These are phyloP conservation scores for Hemicrepidius hirtus DNA, from an alignment of 2,888 invertebrate genomes.

Conservation along the genomic window DNA sequence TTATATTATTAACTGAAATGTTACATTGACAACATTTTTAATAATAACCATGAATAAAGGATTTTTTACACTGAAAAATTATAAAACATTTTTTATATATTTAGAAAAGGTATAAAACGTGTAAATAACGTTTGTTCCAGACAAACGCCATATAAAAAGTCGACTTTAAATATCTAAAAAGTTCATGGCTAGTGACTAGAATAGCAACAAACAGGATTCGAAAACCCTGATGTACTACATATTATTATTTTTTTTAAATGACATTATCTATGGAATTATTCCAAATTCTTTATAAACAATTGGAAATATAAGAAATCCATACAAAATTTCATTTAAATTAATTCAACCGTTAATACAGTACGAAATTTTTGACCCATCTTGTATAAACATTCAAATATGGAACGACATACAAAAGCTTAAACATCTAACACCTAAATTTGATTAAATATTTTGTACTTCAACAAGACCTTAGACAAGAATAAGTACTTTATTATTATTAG, in stretches of 20 bases:
- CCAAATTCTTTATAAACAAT: too few relatives aligned
- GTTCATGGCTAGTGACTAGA: conserved; percentile 37
- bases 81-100: conserved; percentile 28
- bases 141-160: conserved; percentile 56
- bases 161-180: conserved; percentile 11
- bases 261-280: too few relatives aligned
- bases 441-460: not conserved
- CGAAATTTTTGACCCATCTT: too few relatives aligned
- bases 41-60: conserved; percentile 24
- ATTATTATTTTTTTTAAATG: too few relatives aligned
- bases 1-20: conserved; percentile 17
- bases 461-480: too few relatives aligned
- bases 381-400: not conserved
- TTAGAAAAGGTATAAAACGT: conserved; percentile 54
- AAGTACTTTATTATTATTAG: too few relatives aligned
- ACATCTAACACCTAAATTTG: not conserved
- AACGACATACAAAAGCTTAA: not conserved
- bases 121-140: conserved; percentile 58
- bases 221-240: too few relatives aligned
- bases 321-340: too few relatives aligned
- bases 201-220: too few relatives aligned
- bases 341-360: too few relatives aligned
- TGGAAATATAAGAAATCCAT: too few relatives aligned
- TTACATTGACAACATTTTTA: conserved; percentile 7
- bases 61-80: not conserved